Evolutionary conservation across 2,113 vertebrate genomes (phyloP), one percentile per base, ranked within the genome.

Genomic region (Mugil cephalus): DNA sequence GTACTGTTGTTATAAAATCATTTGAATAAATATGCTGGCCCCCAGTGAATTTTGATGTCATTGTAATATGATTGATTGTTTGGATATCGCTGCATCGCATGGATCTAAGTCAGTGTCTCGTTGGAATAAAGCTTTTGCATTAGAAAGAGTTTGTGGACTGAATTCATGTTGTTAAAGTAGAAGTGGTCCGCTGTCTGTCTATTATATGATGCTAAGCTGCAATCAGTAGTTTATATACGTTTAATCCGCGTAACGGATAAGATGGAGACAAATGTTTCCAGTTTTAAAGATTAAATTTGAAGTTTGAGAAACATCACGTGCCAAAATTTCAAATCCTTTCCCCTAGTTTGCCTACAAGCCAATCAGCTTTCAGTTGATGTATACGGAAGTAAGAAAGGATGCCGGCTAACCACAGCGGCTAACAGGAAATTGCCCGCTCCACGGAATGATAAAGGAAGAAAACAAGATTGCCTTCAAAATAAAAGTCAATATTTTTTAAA

Each of bases 301-400:
- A 30, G 24, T 30, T 30, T 30, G 24, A 30, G 24, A 30, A 5
- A 30, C 24, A 30, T 30, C 24, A 30, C 24, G 24, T 30, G 24
- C 24, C 24, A 30, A 30, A 30, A 30, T 30, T 71, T 86, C 7
- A 63, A 82, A 65, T 1, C 19, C 24, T 30, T 30, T 30, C 5
- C 17, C 21, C 6, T 8, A 10, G 13, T 21, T 30, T 56, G 18
- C 10, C 6, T 40, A 4, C n/a, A 0, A 59, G 39, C 83, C 80
- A 79, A 87, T 77, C 77, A 81, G 56, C 47, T 18, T 17, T 39
- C 36, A 74, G 82, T 1, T 36, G 70, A 88, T 87, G 89, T 73
- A 72, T 67, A 73, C 91, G 92, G 92, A 94, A 94, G 78, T 76
- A 52, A 63, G 15, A 42, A 4, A 13, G 5, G 42, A 48, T 10